These are phyloP conservation scores for Xestia xanthographa DNA, from an alignment of 2,888 invertebrate genomes.

Conservation along the genomic window DNA sequence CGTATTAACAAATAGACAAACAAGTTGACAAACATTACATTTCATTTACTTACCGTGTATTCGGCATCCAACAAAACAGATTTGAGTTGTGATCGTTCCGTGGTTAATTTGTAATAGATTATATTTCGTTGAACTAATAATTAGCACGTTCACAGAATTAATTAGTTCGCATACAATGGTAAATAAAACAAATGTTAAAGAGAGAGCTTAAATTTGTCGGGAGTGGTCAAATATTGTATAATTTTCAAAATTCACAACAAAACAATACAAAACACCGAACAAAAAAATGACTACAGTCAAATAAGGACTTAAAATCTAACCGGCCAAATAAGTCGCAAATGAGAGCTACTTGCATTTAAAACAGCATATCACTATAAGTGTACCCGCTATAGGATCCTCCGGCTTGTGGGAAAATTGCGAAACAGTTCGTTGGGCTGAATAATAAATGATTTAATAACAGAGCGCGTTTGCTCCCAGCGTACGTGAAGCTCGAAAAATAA, in stretches of 20 bases:
- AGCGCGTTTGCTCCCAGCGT: conserved; percentile 87
- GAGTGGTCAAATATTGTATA: background rate
- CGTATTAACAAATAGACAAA: conserved; percentile 22
- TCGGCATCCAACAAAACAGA: conserved; percentile 9
- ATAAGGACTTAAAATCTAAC: conserved; percentile 37
- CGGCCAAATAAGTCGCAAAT: conserved; percentile 65
- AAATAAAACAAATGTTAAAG: background rate
- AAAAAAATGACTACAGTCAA: conserved; percentile 3
- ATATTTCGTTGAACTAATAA: conserved; percentile 29
- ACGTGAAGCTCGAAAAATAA: conserved; percentile 88
- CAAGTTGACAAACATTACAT: background rate
- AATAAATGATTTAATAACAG: conserved; percentile 91
- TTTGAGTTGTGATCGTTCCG: conserved; percentile 10
- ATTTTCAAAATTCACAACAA: background rate
- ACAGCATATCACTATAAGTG: conserved; percentile 72
- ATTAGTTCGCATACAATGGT: conserved; percentile 7
- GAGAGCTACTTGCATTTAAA: conserved; percentile 65
- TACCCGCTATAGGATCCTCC: conserved; percentile 69
- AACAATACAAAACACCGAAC: background rate
- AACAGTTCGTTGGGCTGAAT: conserved; percentile 89
- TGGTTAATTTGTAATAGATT: conserved; percentile 25
- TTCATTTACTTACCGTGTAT: conserved; percentile 8
- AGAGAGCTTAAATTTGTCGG: background rate
- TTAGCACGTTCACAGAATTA: conserved; percentile 7
- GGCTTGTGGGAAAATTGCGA: conserved; percentile 88